These are phyloP conservation scores for Rhabdornis inornatus DNA, from an alignment of 2,113 vertebrate species.

Conservation along the genomic window DNA sequence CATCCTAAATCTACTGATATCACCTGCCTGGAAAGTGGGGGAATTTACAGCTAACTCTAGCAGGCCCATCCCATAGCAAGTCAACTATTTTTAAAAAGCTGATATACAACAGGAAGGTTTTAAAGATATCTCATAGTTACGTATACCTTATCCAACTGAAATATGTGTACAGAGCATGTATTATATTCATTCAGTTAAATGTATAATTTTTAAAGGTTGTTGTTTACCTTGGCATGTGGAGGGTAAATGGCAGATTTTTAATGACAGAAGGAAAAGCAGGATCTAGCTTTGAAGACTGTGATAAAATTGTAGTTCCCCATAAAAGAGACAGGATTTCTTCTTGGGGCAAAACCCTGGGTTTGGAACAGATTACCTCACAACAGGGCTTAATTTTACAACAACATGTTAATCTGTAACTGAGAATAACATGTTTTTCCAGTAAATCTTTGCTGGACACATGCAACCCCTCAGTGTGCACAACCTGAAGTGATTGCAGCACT, in stretches of 20 bases:
- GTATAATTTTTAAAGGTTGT: not conserved
- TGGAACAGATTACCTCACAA: conserved; percentile 9
- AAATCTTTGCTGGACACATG: conserved; percentile 10
- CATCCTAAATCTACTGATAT: not conserved
- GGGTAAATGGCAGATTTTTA: not conserved
- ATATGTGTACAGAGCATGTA: fast-evolving
- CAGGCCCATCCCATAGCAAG: not conserved
- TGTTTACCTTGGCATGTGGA: not conserved
- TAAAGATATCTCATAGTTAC: not conserved
- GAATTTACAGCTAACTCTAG: not conserved
- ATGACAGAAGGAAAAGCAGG: not conserved
- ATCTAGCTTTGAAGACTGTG: not conserved
- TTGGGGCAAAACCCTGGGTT: not conserved
- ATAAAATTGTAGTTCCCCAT: not conserved
- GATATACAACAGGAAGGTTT: not conserved
- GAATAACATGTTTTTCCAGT: not conserved
- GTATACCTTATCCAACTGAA: not conserved
- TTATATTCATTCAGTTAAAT: not conserved
- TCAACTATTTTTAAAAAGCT: not conserved
- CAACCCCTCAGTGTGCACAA: not conserved
- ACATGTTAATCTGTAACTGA: conserved; percentile 41
- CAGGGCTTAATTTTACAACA: conserved; percentile 45
- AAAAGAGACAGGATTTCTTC: not conserved
- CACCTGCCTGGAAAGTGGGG: not conserved
- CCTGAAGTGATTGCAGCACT: not conserved